These are phyloP conservation scores for Hyaena hyaena DNA, from an alignment of 2,113 vertebrate species.

Conservation along the genomic window DNA sequence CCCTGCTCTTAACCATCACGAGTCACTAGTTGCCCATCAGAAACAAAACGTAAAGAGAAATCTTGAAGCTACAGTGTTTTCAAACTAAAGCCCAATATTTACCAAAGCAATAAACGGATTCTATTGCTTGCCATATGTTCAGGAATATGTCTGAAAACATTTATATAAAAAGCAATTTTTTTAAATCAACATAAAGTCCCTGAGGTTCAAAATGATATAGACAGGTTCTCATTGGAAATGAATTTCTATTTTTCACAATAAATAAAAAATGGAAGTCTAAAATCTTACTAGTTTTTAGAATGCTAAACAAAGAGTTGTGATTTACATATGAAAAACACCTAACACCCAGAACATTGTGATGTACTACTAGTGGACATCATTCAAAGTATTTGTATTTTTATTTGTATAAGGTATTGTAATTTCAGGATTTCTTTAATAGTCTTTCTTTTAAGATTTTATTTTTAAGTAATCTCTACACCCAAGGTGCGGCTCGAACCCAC, in stretches of 20 bases:
- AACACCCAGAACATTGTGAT: background rate
- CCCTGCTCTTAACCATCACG: background rate
- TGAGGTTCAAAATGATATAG: constrained; percentile 9
- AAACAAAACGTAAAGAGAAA: constrained; percentile 30
- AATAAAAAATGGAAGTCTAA: constrained; percentile 1
- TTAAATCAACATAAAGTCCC: background rate
- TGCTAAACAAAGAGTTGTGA: constrained; percentile 4
- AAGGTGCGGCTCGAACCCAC: background rate
- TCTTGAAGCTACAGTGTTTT: background rate
- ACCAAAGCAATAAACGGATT: background rate
- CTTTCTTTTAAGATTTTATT: background rate
- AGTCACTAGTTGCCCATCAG: background rate
- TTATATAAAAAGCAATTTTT: constrained; percentile 7
- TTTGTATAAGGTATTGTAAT: background rate
- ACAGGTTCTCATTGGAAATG: background rate
- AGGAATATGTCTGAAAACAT: constrained; percentile 6
- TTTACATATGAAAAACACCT: background rate
- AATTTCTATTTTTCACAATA: constrained; percentile 34
- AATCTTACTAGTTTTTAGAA: background rate
- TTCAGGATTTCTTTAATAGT: background rate
- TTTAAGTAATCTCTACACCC: background rate
- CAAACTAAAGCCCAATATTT: constrained; percentile 27
- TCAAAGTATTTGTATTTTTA: background rate
- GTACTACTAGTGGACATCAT: background rate
- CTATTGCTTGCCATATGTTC: background rate